Evolutionary conservation across 2,888 invertebrate genomes (phyloP), one percentile per base, ranked within the genome.

Genomic region (Rapana venosa): DNA sequence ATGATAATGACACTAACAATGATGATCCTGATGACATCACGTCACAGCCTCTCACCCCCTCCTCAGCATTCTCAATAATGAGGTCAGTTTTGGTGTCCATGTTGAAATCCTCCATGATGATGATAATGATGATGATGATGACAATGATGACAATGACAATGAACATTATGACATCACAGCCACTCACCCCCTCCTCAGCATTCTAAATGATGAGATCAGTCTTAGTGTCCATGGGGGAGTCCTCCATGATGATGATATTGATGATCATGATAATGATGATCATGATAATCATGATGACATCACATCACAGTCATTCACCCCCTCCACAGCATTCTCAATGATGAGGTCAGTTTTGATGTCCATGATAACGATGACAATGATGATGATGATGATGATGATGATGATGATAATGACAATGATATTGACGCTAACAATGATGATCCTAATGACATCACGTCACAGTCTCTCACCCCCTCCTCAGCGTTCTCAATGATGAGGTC

Each of bases 311-410:
- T 47, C 22, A 83, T 85, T 66, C 26, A 94, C 94, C 15, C 95
- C 96, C 88, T 96, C 96, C 89, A 95, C 94, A n/a, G 95, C 94
- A 84, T 93, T 93, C 79, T 95, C 95, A 77, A 96, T 92, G 32
- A 96, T 92, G 11, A 96, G 92, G 89, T 96, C 96, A 74, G 95
- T 94, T 90, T 95, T 95, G 8, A 96, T 96, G 86, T 94, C 95
- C 77, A 94, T 47, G 0, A n/a, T n/a, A 84, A 36, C 36, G 94
- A 94, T 22, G 93, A 93, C 95, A 87, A 96, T 91, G 58, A 96
- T 47, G 47, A 47, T 47, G 47, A 5, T 5, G 8, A 47, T 47
- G 47, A 47, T 47, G 47, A 47, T 47, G 47, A 47, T 8, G 8
- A 47, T 47, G 47, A 47, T 47, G 47, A 47, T 47, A 8, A n/a